Base-by-base conservation (phyloP, 2,797 vertebrate genomes). In the Columba guinea region DNA sequence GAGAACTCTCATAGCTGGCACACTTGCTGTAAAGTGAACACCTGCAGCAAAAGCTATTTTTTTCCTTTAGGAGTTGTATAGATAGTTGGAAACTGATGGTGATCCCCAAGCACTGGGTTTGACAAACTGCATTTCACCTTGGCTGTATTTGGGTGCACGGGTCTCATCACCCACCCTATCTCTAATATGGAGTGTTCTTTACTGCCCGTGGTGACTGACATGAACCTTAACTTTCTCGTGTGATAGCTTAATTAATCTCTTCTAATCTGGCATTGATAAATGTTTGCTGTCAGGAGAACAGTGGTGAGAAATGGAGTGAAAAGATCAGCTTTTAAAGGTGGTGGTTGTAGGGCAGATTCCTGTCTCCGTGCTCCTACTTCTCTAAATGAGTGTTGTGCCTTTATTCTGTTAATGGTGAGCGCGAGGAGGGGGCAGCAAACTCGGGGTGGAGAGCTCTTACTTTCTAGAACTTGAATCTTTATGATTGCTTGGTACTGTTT, bases 111-210 rank as follows among this genome's bases (percentile, higher is more conserved):
- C 10, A 14, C 10, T 64, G 76, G 44, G 23, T 73, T 73, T 86
- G 26, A 41, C 64, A 28, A 37, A 4, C 46, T 39, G 19, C 11
- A 1, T 48, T 69, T 82, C 49, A n/a, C 37, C 52, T 22, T 82
- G 75, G 44, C 67, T 2, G 0, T 3, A 15, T 7, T 22, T 58
- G 59, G n/a, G 28, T 49, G 14, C 46, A 55, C 5, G 0, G 1
- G 4, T 81, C 67, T 71, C 35, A 30, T 51, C 44, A 6, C 51
- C 55, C 19, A 3, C 22, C 27, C 17, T 11, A 4, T 35, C 24
- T 51, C 32, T 68, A 26, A 2, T 3, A 4, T 0, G 8, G 28
- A 37, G 28, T 26, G 34, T 28, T 2, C 48, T 82, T 59, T 3
- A 3, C 39, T 75, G 41, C 70, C 49, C 5, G 0, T 7, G 14